Evolutionary conservation across 1,140 invertebrate species (phyloP).

Genomic region (Oppia nitens): DNA sequence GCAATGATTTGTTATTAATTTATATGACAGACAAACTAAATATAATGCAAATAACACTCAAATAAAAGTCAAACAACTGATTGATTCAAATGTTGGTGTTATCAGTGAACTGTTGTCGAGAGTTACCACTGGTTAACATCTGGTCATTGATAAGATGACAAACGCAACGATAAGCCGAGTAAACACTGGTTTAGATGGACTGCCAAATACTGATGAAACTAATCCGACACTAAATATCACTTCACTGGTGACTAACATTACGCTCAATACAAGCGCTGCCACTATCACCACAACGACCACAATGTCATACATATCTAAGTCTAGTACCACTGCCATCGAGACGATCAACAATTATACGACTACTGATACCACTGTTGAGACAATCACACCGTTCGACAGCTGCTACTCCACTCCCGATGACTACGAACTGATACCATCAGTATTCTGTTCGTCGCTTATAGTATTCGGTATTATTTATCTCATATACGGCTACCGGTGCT

Average conservation of each 20-base stretch:
- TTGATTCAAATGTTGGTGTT: neutral
- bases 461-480: conserved; percentile 20
- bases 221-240: no score
- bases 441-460: conserved; percentile 4
- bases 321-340: neutral
- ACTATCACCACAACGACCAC: neutral
- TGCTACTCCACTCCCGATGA: conserved; percentile 11
- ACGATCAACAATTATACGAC: neutral
- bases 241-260: no score
- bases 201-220: neutral
- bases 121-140: neutral
- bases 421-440: conserved; percentile 7
- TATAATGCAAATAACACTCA: no score
- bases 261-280: neutral
- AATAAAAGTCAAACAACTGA: no score
- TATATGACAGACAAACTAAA: no score
- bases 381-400: neutral
- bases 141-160: neutral
- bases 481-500: conserved; percentile 63
- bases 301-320: neutral
- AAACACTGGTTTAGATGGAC: neutral
- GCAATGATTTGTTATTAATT: no score
- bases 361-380: neutral
- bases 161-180: neutral
- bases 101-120: neutral